phyloP scores from a whole-genome alignment of 2,888 invertebrate species.

The Temnothorax unifasciatus region DNA sequence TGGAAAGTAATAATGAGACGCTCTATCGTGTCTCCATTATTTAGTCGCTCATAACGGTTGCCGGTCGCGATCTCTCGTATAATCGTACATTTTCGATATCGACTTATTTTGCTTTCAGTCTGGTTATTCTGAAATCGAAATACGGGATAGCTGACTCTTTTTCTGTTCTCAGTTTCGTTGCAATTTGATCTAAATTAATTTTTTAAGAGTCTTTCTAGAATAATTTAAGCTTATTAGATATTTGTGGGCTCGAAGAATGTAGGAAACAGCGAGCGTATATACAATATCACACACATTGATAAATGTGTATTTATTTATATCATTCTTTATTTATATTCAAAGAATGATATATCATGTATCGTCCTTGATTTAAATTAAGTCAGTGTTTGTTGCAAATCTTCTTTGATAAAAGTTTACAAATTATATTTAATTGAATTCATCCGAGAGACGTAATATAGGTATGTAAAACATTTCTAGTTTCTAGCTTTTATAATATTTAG shows the following conservation, averaged over 20 bases:
- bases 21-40: conserved; percentile 48
- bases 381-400: not conserved
- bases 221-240: not conserved
- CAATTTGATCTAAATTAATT: not conserved
- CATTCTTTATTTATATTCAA: not conserved
- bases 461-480: not conserved
- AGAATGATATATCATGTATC: not conserved
- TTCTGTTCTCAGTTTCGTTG: not conserved
- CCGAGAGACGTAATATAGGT: not conserved
- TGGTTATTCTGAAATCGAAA: conserved; percentile 6
- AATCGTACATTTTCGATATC: conserved; percentile 34
- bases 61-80: conserved; percentile 1
- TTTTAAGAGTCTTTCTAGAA: not conserved
- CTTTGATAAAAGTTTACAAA: not conserved
- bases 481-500: not conserved
- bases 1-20: conserved; percentile 48
- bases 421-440: not conserved
- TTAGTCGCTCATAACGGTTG: conserved; percentile 32
- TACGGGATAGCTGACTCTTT: not conserved
- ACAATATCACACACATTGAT: not conserved
- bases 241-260: not conserved
- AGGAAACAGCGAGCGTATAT: not conserved
- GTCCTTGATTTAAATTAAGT: not conserved
- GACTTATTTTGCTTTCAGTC: not conserved
- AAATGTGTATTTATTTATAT: not conserved